Conservation (phyloP, 2,113 vertebrate species). For the Mastomys natalensis region DNA sequence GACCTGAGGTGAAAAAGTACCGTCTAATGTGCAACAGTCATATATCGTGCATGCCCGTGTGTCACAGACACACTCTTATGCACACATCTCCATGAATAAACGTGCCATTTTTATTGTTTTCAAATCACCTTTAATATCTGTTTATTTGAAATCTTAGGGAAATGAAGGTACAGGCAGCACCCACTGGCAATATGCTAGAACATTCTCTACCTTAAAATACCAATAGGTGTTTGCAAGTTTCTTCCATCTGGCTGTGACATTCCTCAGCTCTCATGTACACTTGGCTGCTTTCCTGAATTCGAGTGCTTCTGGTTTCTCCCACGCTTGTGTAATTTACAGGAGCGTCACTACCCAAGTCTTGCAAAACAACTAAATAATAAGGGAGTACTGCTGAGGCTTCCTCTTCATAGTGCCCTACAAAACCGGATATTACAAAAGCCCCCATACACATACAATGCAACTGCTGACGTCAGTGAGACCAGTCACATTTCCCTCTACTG, state of each 20-base stretch:
- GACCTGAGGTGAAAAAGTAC: constrained; percentile 4
- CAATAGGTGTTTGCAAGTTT: constrained; percentile 69
- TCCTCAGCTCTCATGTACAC: constrained; percentile 69
- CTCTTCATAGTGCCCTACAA: constrained; percentile 6
- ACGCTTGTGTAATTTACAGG: constrained; percentile 66
- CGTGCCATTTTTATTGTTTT: constrained; percentile 71
- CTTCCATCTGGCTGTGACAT: constrained; percentile 66
- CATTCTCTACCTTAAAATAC: constrained; percentile 73
- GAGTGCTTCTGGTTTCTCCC: constrained; percentile 70
- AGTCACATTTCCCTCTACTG: constrained; percentile 45
- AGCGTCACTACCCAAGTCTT: constrained; percentile 68
- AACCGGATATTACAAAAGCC: background rate
- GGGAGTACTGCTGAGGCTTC: background rate
- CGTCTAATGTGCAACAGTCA: background rate
- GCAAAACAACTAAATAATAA: constrained; percentile 60
- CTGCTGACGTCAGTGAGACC: constrained; percentile 2
- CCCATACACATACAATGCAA: background rate
- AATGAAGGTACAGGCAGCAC: constrained; percentile 4
- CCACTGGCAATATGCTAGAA: constrained; percentile 47
- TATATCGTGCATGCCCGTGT: background rate
- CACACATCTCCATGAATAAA: constrained; percentile 39
- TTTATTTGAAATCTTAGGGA: constrained; percentile 55
- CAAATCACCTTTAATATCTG: constrained; percentile 64
- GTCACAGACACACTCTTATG: background rate
- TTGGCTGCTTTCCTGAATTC: constrained; percentile 76